These are phyloP conservation scores for Tethea ocularis DNA, from an alignment of 2,888 invertebrate species.

Conservation along the genomic window DNA sequence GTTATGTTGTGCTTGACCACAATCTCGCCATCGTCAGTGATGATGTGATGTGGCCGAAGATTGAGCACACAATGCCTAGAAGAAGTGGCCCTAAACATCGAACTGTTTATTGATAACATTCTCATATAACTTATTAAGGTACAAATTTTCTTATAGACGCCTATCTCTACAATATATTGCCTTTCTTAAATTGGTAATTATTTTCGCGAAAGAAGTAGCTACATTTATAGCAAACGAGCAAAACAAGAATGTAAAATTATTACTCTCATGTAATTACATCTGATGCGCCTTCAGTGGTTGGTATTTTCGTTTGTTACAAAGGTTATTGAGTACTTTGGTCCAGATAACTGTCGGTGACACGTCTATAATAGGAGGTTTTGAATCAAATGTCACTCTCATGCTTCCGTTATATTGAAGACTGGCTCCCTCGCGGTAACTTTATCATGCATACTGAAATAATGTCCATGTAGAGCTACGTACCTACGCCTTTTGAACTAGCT, in stretches of 20 bases:
- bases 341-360: conserved; percentile 18
- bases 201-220: neutral
- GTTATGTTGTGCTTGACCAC: no score
- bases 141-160: no score
- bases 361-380: conserved; percentile 34
- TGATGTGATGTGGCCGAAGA: no score
- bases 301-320: neutral
- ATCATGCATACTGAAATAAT: conserved; percentile 24
- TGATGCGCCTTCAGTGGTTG: neutral
- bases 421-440: conserved; percentile 31
- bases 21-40: no score
- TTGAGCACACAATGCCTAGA: no score
- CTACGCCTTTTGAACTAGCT: no score
- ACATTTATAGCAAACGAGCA: neutral
- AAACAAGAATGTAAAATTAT: neutral
- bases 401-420: conserved; percentile 43
- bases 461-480: conserved; percentile 2
- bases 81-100: no score
- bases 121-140: no score
- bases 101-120: no score
- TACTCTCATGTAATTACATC: neutral
- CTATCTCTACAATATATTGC: no score
- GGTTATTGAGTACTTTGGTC: neutral
- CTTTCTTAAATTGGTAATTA: no score
- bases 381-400: conserved; percentile 59